Conservation (phyloP, 2,113 vertebrate species). For the Panthera leo region DNA sequence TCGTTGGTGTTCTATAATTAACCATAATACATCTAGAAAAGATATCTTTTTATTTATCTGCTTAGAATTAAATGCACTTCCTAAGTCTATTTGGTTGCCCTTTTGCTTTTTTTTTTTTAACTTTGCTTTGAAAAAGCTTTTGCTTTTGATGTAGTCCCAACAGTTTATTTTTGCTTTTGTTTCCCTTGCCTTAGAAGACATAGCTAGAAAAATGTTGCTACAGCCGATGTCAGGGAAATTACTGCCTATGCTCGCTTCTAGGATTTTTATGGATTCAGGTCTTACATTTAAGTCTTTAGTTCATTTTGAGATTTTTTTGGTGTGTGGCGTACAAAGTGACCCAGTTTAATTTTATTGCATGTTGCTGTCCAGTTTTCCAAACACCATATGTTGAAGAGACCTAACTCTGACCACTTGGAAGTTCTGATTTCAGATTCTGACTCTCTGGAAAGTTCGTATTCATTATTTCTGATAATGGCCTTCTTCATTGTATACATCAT, state of each 20-base stretch:
- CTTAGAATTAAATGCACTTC: background rate
- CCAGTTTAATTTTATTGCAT: background rate
- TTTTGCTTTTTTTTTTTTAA: background rate
- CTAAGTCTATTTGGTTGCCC: background rate
- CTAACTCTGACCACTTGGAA: background rate
- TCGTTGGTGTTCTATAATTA: background rate
- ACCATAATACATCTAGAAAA: background rate
- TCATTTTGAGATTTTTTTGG: background rate
- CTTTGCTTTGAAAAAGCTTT: background rate
- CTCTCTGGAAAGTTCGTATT: background rate
- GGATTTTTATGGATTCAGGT: background rate
- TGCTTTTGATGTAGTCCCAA: background rate
- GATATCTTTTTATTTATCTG: background rate
- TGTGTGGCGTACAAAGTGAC: background rate
- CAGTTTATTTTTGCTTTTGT: background rate
- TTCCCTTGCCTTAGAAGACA: background rate
- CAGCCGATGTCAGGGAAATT: background rate
- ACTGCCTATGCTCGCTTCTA: background rate
- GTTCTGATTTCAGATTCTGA: background rate
- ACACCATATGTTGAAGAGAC: background rate
- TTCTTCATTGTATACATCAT: background rate
- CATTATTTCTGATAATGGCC: background rate
- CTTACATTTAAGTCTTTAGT: background rate
- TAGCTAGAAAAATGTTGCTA: background rate
- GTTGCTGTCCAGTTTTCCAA: background rate